Evolutionary conservation across 2,113 vertebrate genomes (phyloP), one percentile per base, ranked within the genome.

Genomic region (Tylochromis polylepis): DNA sequence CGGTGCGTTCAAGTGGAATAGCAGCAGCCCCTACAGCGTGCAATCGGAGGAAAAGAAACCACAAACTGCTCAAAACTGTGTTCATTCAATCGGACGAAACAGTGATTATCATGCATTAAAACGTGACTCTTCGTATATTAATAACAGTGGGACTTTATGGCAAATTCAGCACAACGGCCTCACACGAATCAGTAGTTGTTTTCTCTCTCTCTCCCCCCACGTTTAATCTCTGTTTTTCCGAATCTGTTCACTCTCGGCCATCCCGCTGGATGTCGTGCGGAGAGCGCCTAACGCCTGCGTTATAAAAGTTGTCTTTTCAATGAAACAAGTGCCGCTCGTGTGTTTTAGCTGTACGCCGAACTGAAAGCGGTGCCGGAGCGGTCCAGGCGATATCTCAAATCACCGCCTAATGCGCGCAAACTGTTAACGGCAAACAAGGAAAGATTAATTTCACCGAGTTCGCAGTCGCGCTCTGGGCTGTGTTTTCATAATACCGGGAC

Each of bases 1-100:
- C 85, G 79, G 88, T 58, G 92, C 92, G 88, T 86, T 81, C 2
- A 83, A 91, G 79, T 65, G 75, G 72, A 58, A 41, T 15, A 46
- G 88, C 92, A 56, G 93, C 82, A 87, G 62, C 82, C 9, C 9
- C 2, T 43, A 4, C 43, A 56, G 36, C 79, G 88, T 81, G 79
- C 82, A 8, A 41, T 20, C n/a, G 46, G 41, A 65, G 78, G 4
- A 56, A 38, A 12, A 81, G 46, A 86, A 11, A 31, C 34, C 60
- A 11, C 82, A 81, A 77, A 77, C 87, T 85, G 84, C 83, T 62
- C 65, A 43, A 11, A 90, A 84, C 12, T 34, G 16, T 3, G 15
- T 1, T 1, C 1, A 38, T 91, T 92, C 83, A 55, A 22, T 1
- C 0, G 0, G 2, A 5, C 24, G 14, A 1, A 1, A 0, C 20